These are phyloP conservation scores for Teinopalpus imperialis DNA, from an alignment of 2,888 invertebrate genomes.

Conservation along the genomic window DNA sequence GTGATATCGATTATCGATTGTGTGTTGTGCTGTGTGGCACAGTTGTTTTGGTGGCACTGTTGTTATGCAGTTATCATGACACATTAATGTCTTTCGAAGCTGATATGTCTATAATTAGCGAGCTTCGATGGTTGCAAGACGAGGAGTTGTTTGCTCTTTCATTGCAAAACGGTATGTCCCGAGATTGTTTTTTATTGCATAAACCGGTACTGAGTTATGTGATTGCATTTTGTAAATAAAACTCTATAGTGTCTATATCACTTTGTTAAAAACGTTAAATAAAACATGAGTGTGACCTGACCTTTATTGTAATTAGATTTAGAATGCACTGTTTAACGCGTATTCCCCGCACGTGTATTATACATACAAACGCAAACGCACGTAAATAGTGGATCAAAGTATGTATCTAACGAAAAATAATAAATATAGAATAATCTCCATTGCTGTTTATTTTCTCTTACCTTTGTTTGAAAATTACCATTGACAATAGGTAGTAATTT, in stretches of 20 bases:
- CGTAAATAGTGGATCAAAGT: too few species aligned
- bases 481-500: not conserved
- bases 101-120: conserved; percentile 79
- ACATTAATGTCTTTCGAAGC: conserved; percentile 68
- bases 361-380: too few species aligned
- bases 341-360: too few species aligned
- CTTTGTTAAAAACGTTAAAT: not conserved
- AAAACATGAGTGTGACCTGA: not conserved
- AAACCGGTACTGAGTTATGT: conserved; percentile 14
- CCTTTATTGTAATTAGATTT: conserved; percentile 11
- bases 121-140: conserved; percentile 75
- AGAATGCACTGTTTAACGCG: not conserved
- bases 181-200: conserved; percentile 28
- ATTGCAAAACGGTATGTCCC: conserved; percentile 73
- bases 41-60: conserved; percentile 45
- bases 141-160: conserved; percentile 75
- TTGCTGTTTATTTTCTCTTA: not conserved
- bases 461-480: conserved; percentile 5
- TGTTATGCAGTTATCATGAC: conserved; percentile 65
- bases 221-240: conserved; percentile 18
- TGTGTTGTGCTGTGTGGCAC: conserved; percentile 47
- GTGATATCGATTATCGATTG: conserved; percentile 49
- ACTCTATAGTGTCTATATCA: conserved; percentile 9
- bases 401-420: too few species aligned
- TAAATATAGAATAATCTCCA: too few species aligned